Evolutionary conservation across 2,797 vertebrate genomes (phyloP).

Genomic region (Pitangus sulphuratus): DNA sequence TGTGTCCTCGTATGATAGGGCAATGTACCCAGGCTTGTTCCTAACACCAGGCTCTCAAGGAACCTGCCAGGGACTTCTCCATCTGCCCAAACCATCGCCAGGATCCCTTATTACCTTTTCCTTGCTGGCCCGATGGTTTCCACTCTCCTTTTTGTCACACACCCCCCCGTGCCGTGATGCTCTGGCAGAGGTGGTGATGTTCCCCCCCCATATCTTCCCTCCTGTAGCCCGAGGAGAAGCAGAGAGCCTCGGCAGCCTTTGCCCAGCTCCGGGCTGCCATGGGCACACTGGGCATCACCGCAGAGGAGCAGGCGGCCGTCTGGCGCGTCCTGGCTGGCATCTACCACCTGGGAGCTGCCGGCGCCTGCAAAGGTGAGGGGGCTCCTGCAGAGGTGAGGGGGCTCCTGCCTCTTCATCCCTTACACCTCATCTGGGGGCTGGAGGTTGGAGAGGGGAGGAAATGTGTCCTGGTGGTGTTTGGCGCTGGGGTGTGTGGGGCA

Average conservation of each 20-base stretch:
- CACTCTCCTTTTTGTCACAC: fast-evolving
- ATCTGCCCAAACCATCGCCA: fast-evolving
- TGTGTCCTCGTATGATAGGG: fast-evolving
- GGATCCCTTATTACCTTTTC: background rate
- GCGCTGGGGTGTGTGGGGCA: fast-evolving
- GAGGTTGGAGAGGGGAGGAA: background rate
- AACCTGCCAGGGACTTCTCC: background rate
- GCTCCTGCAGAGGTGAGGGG: conserved; percentile 59
- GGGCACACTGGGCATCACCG: conserved; percentile 83
- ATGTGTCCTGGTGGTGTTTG: fast-evolving
- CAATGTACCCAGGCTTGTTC: background rate
- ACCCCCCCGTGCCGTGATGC: fast-evolving
- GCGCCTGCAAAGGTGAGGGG: conserved; percentile 88
- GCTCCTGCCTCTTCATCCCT: background rate
- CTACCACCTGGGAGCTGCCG: conserved; percentile 92
- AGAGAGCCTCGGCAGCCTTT: conserved; percentile 83
- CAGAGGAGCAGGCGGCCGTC: conserved; percentile 84
- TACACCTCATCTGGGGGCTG: fast-evolving
- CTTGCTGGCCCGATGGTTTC: fast-evolving
- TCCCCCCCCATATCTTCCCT: background rate
- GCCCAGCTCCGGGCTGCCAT: conserved; percentile 86
- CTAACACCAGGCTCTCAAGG: fast-evolving
- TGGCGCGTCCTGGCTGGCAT: conserved; percentile 91
- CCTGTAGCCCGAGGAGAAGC: conserved; percentile 90
- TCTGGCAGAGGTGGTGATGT: background rate